Conservation (phyloP, 2,113 vertebrate genomes). For the Daubentonia madagascariensis region DNA sequence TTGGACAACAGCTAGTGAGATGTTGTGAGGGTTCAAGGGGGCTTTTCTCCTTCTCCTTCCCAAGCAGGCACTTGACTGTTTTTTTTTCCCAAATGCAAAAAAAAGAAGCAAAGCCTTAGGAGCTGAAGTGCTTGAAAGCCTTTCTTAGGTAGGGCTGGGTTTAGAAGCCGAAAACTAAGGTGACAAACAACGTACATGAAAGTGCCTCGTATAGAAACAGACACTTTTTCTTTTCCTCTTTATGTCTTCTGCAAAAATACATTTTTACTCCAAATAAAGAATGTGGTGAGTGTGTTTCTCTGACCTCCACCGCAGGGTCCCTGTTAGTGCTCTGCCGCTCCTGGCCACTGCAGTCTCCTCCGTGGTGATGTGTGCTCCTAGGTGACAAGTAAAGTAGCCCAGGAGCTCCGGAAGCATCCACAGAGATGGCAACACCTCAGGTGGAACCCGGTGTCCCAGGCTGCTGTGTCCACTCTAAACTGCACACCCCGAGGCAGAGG, state of each 20-base stretch:
- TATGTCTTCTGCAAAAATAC: neutral
- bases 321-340: fast-evolving
- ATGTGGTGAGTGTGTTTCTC: neutral
- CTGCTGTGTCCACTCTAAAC: fast-evolving
- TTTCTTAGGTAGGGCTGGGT: fast-evolving
- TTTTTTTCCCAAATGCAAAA: neutral
- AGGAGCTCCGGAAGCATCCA: fast-evolving
- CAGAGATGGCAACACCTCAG: fast-evolving
- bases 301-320: fast-evolving
- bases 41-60: too few relatives aligned
- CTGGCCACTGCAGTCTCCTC: fast-evolving
- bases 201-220: fast-evolving
- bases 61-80: fast-evolving
- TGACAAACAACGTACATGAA: fast-evolving
- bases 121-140: fast-evolving
- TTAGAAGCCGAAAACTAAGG: fast-evolving
- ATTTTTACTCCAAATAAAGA: neutral
- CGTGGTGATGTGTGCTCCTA: fast-evolving
- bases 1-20: too few relatives aligned
- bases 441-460: fast-evolving
- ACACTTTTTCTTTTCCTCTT: too few relatives aligned
- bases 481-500: fast-evolving
- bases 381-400: fast-evolving
- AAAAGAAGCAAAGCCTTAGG: neutral
- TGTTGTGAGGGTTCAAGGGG: fast-evolving